These are phyloP conservation scores for Trilocha varians DNA, from an alignment of 2,888 invertebrate species.

Conservation along the genomic window DNA sequence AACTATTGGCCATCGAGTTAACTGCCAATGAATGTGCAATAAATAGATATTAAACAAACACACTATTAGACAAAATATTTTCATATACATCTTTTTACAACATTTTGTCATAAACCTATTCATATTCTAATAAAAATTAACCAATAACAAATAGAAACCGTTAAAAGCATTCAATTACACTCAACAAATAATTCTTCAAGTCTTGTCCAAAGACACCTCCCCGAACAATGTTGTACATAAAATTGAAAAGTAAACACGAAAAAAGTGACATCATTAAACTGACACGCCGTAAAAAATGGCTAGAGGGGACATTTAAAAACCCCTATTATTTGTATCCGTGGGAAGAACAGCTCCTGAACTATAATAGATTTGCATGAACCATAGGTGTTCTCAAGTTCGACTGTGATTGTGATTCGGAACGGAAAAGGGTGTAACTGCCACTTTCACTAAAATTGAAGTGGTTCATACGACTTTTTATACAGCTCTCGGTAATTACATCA, in stretches of 20 bases:
- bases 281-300: slow-evolving; percentile 31
- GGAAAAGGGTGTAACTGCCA: neutral
- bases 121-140: too few relatives aligned
- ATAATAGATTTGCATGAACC: slow-evolving; percentile 11
- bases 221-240: slow-evolving; percentile 45
- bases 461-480: neutral
- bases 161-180: slow-evolving; percentile 31
- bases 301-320: slow-evolving; percentile 25
- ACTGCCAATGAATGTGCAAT: too few relatives aligned
- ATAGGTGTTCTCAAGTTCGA: neutral
- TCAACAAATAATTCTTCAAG: slow-evolving; percentile 43
- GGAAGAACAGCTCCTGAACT: slow-evolving; percentile 10
- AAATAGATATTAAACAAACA: too few relatives aligned
- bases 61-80: too few relatives aligned
- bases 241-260: slow-evolving; percentile 58
- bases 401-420: neutral
- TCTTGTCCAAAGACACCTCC: slow-evolving; percentile 59
- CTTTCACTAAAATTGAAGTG: neutral
- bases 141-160: slow-evolving; percentile 11
- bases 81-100: too few relatives aligned
- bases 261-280: slow-evolving; percentile 52
- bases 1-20: too few relatives aligned
- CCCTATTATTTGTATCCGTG: slow-evolving; percentile 13
- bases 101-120: too few relatives aligned
- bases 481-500: neutral